A percentile compares a stretch with the other conserved stretches of the same genome.
Conservation (phyloP, 2,797 vertebrate genomes). For the Typhlichthys eigenmanni region DNA sequence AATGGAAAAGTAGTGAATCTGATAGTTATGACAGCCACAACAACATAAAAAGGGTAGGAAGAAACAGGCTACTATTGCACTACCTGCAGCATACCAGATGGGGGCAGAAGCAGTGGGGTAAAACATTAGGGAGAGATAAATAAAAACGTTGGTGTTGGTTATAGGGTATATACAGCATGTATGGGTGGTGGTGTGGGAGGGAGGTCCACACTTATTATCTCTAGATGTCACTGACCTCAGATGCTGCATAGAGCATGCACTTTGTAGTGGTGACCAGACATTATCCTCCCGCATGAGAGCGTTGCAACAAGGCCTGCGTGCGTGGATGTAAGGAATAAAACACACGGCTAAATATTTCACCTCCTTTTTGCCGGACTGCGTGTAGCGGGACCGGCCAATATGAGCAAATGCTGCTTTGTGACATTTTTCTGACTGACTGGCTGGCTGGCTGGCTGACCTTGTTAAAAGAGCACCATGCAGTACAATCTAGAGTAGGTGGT, state of each 20-base stretch:
- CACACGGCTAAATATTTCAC: conserved; percentile 64
- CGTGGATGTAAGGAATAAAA: conserved; percentile 58
- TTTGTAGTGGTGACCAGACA: conserved; percentile 78
- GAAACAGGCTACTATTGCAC: conserved; percentile 39
- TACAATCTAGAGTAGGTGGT: too few relatives aligned
- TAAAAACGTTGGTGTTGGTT: conserved; percentile 1
- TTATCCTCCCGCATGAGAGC: conserved; percentile 75
- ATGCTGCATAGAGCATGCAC: conserved; percentile 78
- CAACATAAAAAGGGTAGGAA: conserved; percentile 39
- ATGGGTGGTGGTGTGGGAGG: conserved; percentile 24
- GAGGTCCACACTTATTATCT: conserved; percentile 55
- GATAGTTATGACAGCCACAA: conserved; percentile 30
- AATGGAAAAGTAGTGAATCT: conserved; percentile 50
- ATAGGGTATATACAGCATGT: conserved; percentile 12
- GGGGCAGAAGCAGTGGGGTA: conserved; percentile 17
- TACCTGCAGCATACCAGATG: conserved; percentile 39
- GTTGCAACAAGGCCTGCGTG: conserved; percentile 70
- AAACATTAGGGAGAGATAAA: conserved; percentile 37
- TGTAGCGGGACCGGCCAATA: too few relatives aligned
- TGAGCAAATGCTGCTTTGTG: neutral
- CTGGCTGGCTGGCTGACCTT: too few relatives aligned
- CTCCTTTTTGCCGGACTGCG: conserved; percentile 29
- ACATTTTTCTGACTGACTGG: neutral
- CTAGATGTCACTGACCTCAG: conserved; percentile 78
- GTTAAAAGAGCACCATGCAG: neutral